Evolutionary conservation across 2,888 invertebrate species (phyloP).

Genomic region (Phrixothrix hirtus): DNA sequence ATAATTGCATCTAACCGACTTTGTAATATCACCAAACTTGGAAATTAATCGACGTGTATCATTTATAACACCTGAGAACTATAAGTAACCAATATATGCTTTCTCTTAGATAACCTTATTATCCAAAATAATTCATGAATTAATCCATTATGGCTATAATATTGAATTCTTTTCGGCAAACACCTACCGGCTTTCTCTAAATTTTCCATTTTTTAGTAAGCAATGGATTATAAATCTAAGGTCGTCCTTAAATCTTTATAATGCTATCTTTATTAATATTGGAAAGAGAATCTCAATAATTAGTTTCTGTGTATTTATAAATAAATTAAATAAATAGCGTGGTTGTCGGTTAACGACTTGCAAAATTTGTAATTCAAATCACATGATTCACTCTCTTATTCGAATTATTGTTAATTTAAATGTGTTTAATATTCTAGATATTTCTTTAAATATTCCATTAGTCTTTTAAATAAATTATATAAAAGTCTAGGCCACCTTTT

Average conservation of each 20-base stretch:
- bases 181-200: background rate
- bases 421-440: too few relatives aligned
- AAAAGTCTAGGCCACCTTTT: too few relatives aligned
- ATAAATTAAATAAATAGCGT: conserved; percentile 19
- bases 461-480: too few relatives aligned
- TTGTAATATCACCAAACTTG: too few relatives aligned
- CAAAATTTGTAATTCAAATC: conserved; percentile 28
- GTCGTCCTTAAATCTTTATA: background rate
- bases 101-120: background rate
- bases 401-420: background rate
- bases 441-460: too few relatives aligned
- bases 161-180: background rate
- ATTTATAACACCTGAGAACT: too few relatives aligned
- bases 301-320: conserved; percentile 8
- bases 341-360: conserved; percentile 29
- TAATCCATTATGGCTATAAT: background rate
- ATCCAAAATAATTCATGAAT: background rate
- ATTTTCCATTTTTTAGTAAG: background rate
- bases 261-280: background rate
- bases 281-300: conserved; percentile 2
- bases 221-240: background rate
- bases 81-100: background rate
- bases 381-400: conserved; percentile 12
- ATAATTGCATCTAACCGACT: too few relatives aligned
- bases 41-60: too few relatives aligned